Percentiles rank a stretch among this genome's conserved stretches.
phyloP scores from a whole-genome alignment of 2,113 vertebrate genomes.

The Dipodomys stephensi region DNA sequence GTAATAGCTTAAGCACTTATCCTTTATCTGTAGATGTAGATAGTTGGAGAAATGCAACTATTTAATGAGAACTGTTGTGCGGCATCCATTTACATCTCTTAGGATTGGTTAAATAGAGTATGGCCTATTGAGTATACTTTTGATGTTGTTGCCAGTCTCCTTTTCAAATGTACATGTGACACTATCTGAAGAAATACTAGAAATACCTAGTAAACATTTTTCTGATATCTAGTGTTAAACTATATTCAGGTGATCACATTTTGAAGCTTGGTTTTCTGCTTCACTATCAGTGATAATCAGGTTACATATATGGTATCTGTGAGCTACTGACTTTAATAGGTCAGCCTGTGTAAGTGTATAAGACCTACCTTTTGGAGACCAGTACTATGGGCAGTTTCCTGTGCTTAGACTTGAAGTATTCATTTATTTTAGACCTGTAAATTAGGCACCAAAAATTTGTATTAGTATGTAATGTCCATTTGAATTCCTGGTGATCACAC shows the following conservation, averaged over 20 bases:
- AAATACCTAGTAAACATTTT: conserved; percentile 81
- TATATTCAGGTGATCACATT: conserved; percentile 72
- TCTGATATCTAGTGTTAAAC: conserved; percentile 75
- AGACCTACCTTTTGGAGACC: conserved; percentile 47
- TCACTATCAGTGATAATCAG: conserved; percentile 72
- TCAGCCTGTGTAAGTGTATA: conserved; percentile 61
- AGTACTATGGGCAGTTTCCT: conserved; percentile 23
- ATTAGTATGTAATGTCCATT: conserved; percentile 3
- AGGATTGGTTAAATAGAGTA: conserved; percentile 75
- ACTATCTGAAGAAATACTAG: conserved; percentile 83
- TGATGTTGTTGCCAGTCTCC: conserved; percentile 83
- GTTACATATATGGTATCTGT: conserved; percentile 70
- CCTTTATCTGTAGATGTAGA: conserved; percentile 80
- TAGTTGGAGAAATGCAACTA: conserved; percentile 71
- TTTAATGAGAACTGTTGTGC: conserved; percentile 64
- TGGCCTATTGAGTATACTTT: conserved; percentile 78
- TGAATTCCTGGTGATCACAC: conserved; percentile 32
- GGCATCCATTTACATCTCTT: conserved; percentile 82
- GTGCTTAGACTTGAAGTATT: conserved; percentile 22
- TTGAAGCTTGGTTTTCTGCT: conserved; percentile 75
- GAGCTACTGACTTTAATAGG: conserved; percentile 77
- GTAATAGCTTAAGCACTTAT: conserved; percentile 79
- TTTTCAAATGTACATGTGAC: conserved; percentile 78
- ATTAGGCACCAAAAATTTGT: conserved; percentile 32
- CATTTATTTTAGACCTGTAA: conserved; percentile 32